A percentile compares a stretch with the other conserved stretches of the same genome.
Evolutionary conservation across 1,140 invertebrate species (phyloP).

Genomic region (Hylyphantes graminicola): DNA sequence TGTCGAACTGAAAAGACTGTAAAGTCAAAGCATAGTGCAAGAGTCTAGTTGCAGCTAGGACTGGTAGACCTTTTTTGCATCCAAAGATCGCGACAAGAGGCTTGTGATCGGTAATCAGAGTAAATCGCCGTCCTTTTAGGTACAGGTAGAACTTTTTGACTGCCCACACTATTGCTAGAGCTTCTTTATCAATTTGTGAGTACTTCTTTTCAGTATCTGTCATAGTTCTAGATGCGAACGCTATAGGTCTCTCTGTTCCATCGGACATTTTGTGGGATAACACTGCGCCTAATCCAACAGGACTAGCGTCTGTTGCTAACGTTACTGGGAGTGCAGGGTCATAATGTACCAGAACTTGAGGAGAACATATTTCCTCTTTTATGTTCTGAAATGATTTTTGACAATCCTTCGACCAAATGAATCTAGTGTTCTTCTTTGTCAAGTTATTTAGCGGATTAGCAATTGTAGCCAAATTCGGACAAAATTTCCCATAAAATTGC

Average conservation of each 20-base stretch:
- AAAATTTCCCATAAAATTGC: slow-evolving; percentile 11
- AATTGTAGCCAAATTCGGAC: background rate
- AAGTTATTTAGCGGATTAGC: slow-evolving; percentile 2
- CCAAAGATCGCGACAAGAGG: slow-evolving; percentile 2
- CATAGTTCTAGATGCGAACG: slow-evolving; percentile 69
- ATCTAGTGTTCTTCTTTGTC: slow-evolving; percentile 6
- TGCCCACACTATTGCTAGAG: slow-evolving; percentile 1
- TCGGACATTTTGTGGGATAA: slow-evolving; percentile 67
- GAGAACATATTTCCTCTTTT: slow-evolving; percentile 7
- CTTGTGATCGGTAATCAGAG: background rate
- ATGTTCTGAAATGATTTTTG: background rate
- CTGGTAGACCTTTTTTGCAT: background rate
- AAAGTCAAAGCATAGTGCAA: slow-evolving; percentile 25
- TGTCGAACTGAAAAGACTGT: slow-evolving; percentile 1
- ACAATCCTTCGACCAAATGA: slow-evolving; percentile 13
- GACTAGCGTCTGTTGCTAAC: slow-evolving; percentile 49
- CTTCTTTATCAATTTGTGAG: background rate
- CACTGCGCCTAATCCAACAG: slow-evolving; percentile 69
- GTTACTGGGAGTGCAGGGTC: no score
- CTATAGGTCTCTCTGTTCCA: slow-evolving; percentile 67
- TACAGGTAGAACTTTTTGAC: slow-evolving; percentile 22
- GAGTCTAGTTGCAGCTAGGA: background rate
- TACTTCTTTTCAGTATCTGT: slow-evolving; percentile 69
- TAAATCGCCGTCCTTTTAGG: background rate
- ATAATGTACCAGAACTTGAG: no score